Evolutionary conservation across 2,888 invertebrate genomes (phyloP).

Genomic region (Tetragonisca angustula): DNA sequence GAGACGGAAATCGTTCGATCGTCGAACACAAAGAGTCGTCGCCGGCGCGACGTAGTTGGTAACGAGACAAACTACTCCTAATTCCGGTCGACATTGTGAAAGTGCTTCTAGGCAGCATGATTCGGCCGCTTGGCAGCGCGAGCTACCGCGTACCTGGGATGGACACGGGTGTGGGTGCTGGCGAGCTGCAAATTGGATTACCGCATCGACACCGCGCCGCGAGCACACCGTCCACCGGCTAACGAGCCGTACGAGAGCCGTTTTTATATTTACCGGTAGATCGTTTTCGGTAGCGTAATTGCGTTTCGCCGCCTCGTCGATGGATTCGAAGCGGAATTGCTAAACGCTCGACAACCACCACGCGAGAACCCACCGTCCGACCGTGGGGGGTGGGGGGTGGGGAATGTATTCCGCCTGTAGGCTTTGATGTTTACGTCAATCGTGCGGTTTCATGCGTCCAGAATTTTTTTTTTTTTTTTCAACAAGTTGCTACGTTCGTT

Average conservation of each 20-base stretch:
- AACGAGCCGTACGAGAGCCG: slow-evolving; percentile 57
- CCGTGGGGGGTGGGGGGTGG: too few relatives aligned
- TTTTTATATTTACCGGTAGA: slow-evolving; percentile 58
- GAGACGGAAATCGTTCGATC: slow-evolving; percentile 48
- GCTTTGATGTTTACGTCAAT: slow-evolving; percentile 1
- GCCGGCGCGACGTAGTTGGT: slow-evolving; percentile 43
- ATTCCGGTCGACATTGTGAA: slow-evolving; percentile 63
- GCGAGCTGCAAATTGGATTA: slow-evolving; percentile 76
- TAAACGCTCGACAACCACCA: slow-evolving; percentile 16
- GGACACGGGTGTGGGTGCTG: slow-evolving; percentile 35
- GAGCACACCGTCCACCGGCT: slow-evolving; percentile 45
- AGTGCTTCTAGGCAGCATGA: slow-evolving; percentile 47
- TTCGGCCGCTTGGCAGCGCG: not conserved
- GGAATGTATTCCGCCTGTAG: not conserved
- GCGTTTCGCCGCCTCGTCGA: slow-evolving; percentile 37
- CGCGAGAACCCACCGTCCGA: too few relatives aligned
- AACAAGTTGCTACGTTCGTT: not conserved
- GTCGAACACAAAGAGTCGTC: slow-evolving; percentile 59
- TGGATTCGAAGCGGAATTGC: slow-evolving; percentile 35
- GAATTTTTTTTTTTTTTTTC: not conserved
- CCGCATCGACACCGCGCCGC: slow-evolving; percentile 70
- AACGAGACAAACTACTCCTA: slow-evolving; percentile 73
- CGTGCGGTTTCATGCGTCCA: not conserved
- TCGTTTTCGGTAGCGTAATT: slow-evolving; percentile 55
- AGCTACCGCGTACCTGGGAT: slow-evolving; percentile 48